Conservation (phyloP, 2,888 invertebrate species). For the Tineola bisselliella region DNA sequence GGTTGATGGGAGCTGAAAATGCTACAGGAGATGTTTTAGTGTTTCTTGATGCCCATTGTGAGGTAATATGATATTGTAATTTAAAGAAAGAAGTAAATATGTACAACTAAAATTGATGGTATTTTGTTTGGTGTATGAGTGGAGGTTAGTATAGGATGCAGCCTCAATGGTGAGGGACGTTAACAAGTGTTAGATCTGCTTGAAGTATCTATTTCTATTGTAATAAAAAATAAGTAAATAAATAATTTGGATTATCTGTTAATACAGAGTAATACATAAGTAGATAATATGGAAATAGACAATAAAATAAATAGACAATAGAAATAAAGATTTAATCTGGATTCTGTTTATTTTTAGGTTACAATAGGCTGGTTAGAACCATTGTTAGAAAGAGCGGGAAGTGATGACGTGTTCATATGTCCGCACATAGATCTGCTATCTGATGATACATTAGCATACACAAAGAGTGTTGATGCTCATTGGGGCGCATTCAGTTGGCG, state of each 20-base stretch:
- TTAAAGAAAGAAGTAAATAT: too few relatives aligned
- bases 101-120: too few relatives aligned
- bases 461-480: conserved; percentile 93
- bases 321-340: neutral
- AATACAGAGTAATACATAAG: too few relatives aligned
- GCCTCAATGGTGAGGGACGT: too few relatives aligned
- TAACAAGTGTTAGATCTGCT: too few relatives aligned
- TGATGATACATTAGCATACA: conserved; percentile 95
- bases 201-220: too few relatives aligned
- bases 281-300: too few relatives aligned
- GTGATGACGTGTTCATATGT: conserved; percentile 58
- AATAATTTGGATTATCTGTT: too few relatives aligned
- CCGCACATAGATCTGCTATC: conserved; percentile 77
- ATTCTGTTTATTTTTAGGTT: conserved; percentile 33
- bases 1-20: conserved; percentile 85
- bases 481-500: conserved; percentile 99
- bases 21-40: conserved; percentile 87
- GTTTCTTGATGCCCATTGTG: conserved; percentile 94
- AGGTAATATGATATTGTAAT: conserved; percentile 62
- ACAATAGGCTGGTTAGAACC: conserved; percentile 73
- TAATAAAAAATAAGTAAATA: too few relatives aligned
- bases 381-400: conserved; percentile 61
- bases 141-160: too few relatives aligned
- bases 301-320: neutral
- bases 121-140: too few relatives aligned